Conservation (phyloP, 2,797 vertebrate genomes). For the Luscinia luscinia region DNA sequence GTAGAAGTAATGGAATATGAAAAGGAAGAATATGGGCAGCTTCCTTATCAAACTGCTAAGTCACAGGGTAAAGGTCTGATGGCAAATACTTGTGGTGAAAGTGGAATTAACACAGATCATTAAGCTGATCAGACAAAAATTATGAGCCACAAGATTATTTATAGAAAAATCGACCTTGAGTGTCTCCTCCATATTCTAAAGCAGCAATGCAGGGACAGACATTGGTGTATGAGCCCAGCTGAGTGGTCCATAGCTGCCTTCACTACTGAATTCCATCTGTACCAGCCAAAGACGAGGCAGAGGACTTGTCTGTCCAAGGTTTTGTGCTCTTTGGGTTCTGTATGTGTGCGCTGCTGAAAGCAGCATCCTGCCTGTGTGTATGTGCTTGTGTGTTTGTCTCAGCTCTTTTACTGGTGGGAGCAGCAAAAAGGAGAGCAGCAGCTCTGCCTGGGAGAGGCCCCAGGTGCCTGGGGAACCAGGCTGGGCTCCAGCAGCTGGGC, state of each 20-base stretch:
- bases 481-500: neutral
- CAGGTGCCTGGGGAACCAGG: rapidly evolving
- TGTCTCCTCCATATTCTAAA: neutral
- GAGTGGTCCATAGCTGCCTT: neutral
- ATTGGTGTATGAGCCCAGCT: neutral
- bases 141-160: neutral
- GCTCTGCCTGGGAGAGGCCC: neutral
- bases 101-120: neutral
- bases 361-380: neutral
- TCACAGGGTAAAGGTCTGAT: neutral
- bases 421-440: neutral
- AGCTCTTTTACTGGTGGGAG: rapidly evolving
- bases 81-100: neutral
- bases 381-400: neutral
- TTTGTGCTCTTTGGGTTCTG: neutral
- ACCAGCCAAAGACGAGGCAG: neutral
- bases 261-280: neutral
- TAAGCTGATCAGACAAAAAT: neutral
- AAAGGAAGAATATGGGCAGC: neutral
- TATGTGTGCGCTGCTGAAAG: neutral
- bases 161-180: neutral
- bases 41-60: neutral
- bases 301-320: rapidly evolving
- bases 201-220: neutral
- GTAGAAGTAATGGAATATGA: neutral